Conservation (phyloP, 2,113 vertebrate genomes). For the Chamaea fasciata region DNA sequence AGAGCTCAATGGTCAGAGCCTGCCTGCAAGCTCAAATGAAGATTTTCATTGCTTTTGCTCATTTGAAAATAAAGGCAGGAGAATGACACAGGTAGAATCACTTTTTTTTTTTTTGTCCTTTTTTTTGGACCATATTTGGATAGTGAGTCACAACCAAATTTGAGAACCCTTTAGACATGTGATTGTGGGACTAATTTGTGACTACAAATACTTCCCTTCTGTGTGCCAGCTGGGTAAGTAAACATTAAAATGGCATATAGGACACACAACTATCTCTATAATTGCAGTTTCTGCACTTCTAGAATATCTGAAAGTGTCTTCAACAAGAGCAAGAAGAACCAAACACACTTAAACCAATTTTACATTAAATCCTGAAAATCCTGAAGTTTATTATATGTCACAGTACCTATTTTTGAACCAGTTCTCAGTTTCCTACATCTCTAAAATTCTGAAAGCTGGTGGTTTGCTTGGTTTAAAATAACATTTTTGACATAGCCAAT, state of each 20-base stretch:
- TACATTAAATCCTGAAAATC: neutral
- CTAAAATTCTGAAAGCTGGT: neutral
- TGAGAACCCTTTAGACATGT: neutral
- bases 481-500: neutral
- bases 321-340: neutral
- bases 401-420: neutral
- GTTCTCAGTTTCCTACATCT: neutral
- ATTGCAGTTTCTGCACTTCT: neutral
- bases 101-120: neutral
- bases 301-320: neutral
- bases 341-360: neutral
- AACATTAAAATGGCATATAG: neutral
- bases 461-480: slow-evolving; percentile 39
- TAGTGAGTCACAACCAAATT: neutral
- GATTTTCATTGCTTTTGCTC: neutral
- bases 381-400: neutral
- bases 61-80: neutral
- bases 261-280: neutral
- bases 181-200: neutral
- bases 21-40: neutral
- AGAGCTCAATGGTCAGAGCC: neutral
- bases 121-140: neutral
- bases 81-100: neutral
- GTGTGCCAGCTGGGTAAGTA: neutral
- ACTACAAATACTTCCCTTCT: neutral